Evolutionary conservation across 2,113 vertebrate species (phyloP), one percentile per base, ranked within the genome.

Genomic region (Phylloscopus trochiloides): DNA sequence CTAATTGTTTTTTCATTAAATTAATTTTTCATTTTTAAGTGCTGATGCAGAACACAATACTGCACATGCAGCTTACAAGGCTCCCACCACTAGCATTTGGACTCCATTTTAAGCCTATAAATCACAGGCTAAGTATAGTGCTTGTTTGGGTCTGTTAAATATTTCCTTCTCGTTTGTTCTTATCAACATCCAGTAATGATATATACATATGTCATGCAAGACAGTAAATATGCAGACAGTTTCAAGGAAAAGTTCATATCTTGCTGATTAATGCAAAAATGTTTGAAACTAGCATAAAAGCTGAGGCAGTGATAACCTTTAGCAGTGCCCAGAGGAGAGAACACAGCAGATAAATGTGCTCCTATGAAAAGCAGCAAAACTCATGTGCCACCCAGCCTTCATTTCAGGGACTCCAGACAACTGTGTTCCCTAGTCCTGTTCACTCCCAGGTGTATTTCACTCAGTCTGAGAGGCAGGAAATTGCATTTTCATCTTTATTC

Each of bases 111-210:
- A 92, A 94, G 67, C 72, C 78, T 67, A 95, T 94, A 96, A 96
- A 96, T 96, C 93, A 94, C 18, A 83, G 40, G 59, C 92, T 95
- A 97, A 96, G 88, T 95, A 89, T 90, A 95, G 87, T 92, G 52
- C 81, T 90, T 93, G 79, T 94, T 96, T 95, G 89, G 7, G 13
- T 94, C 96, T 94, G 93, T 76, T 96, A 92, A 95, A 93, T 93
- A 94, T 95, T 97, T 95, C 68, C 89, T 84, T 95, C 82, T 95
- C 11, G 1, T 83, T 93, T 94, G 72, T 90, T 97, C 92, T 94
- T 96, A 96, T 97, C 94, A 97, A 95, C 82, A 94, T 92, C 90
- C 87, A 90, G 63, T 94, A 94, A 97, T 91, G 88, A 94, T 92
- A 95, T 88, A 96, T 59, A 89, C 86, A 80, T 93, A 86, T 91